Evolutionary conservation across 2,113 vertebrate genomes (phyloP), one percentile per base, ranked within the genome.

Genomic region (Malurus elegans): DNA sequence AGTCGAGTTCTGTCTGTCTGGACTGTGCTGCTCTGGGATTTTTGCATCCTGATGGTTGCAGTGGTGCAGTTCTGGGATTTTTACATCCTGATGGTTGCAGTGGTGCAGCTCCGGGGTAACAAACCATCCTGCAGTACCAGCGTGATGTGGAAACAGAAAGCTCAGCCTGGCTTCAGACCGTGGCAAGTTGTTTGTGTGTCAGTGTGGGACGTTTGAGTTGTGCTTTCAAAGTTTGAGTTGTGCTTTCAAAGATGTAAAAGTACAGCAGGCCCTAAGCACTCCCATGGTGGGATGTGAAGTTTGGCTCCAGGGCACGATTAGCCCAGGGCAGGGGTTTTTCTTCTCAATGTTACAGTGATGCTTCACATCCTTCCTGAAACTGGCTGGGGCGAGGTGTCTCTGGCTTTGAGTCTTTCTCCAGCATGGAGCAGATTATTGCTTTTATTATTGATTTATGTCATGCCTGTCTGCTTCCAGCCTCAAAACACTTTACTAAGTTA

Each of bases 401-500:
- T 94, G 95, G 90, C 79, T 96, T 93, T 42, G 82, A 96, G 74
- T 92, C 75, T 50, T 86, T 84, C 82, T 83, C 66, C 38, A 88
- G 76, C 53, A 64, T 31, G 53, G 88, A 94, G 65, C 62, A 93
- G 93, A 95, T 94, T 96, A 95, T 93, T 94, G 70, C 92, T 78
- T 53, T 80, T 83, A 90, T 94, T 96, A 84, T 86, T 97, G 95
- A 97, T 96, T 96, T 96, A 95, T 93, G 90, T 61, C 90, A 62
- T 64, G 90, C 67, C 92, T 94, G 93, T 96, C 95, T 96, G 95
- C 92, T 95, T 92, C 92, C 90, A 96, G 90, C 86, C 95, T 86
- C 95, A 69, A 90, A 96, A 95, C 96, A 97, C 94, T 96, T 97
- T 95, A 88, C 92, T 93, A 14, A 92, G 90, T 96, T 97, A 96